These are phyloP conservation scores for Malurus alboscapulatus DNA, from an alignment of 2,113 vertebrate species.

Conservation along the genomic window DNA sequence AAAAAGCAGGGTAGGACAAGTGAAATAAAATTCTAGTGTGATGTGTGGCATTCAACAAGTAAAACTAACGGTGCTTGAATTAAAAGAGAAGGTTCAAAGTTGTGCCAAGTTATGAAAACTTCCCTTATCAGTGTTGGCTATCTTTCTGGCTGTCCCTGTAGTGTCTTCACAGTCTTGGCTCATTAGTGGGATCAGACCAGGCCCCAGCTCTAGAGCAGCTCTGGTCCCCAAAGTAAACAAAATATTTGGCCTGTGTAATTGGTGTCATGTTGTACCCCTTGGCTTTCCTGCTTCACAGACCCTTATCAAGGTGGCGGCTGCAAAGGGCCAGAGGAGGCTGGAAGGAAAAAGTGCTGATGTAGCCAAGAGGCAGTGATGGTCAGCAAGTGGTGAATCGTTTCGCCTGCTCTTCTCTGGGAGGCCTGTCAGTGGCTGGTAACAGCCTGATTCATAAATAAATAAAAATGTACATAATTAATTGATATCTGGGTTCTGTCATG, in stretches of 20 bases:
- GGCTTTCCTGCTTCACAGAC: background rate
- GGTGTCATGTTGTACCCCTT: background rate
- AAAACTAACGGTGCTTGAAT: background rate
- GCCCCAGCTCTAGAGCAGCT: background rate
- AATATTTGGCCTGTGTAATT: background rate
- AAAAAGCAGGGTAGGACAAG: background rate
- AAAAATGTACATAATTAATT: background rate
- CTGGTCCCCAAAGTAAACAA: background rate
- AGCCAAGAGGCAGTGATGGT: background rate
- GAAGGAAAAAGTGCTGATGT: background rate
- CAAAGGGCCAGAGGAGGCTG: background rate
- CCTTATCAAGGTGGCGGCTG: background rate
- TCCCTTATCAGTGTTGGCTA: background rate
- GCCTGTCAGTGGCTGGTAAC: background rate
- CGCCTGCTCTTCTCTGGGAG: background rate
- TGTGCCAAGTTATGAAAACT: background rate
- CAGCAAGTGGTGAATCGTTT: background rate
- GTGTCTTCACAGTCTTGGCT: background rate
- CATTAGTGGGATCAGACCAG: background rate
- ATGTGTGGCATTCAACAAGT: background rate
- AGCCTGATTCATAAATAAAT: background rate
- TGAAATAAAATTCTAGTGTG: background rate
- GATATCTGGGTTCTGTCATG: accelerated
- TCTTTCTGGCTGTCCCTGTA: background rate
- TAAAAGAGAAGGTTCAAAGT: background rate